phyloP scores from a whole-genome alignment of 2,113 vertebrate genomes.

The Promerops cafer region DNA sequence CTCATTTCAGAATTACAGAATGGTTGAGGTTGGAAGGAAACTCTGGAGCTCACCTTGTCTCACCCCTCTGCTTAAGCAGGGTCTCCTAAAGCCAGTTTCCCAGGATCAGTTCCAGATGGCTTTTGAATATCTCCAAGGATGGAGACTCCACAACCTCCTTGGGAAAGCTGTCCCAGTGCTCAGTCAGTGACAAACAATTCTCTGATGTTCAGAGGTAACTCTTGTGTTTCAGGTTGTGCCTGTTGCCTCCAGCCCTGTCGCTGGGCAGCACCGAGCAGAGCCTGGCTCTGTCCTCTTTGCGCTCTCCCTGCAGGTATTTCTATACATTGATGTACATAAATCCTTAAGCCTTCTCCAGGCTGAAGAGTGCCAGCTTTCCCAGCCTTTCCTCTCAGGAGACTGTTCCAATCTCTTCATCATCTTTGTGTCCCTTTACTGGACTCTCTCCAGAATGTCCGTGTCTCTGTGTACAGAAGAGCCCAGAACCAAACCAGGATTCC shows the following conservation, averaged over 20 bases:
- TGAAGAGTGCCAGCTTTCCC: not conserved
- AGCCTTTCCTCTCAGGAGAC: not conserved
- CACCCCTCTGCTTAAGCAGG: not conserved
- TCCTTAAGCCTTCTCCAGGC: not conserved
- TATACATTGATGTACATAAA: not conserved
- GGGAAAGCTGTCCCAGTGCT: not conserved
- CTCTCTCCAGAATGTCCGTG: not conserved
- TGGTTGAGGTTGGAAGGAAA: not conserved
- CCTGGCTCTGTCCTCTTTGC: not conserved
- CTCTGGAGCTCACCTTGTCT: not conserved
- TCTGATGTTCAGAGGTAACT: not conserved
- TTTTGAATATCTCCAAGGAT: not conserved
- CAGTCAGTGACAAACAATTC: not conserved
- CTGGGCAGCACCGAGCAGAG: not conserved
- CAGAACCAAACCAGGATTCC: not conserved
- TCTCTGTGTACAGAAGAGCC: not conserved
- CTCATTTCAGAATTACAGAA: not conserved
- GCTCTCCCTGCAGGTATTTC: not conserved
- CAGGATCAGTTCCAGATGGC: not conserved
- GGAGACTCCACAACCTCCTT: not conserved
- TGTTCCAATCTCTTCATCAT: not conserved
- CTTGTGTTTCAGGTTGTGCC: not conserved
- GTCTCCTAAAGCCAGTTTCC: not conserved
- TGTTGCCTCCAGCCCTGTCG: not conserved
- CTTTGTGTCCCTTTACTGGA: not conserved